A percentile compares a stretch with the other conserved stretches of the same genome.
phyloP scores from a whole-genome alignment of 2,888 invertebrate species.

The Hartigia nigra region DNA sequence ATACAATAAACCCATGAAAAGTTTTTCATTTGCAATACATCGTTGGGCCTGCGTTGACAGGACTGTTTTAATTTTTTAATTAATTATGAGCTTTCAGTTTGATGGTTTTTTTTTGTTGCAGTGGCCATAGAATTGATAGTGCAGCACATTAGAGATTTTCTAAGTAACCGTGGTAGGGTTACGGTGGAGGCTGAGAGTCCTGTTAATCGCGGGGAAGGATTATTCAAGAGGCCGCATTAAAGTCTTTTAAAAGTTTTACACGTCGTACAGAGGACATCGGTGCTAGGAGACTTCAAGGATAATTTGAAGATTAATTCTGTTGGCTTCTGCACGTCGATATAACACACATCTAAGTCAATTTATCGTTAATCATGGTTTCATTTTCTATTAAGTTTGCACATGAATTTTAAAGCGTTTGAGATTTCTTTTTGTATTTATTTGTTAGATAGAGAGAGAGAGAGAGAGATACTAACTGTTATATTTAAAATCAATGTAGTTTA shows the following conservation, averaged over 20 bases:
- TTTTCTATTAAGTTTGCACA: conserved; percentile 14
- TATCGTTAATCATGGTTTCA: conserved; percentile 1
- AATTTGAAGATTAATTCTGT: neutral
- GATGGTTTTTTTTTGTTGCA: conserved; percentile 69
- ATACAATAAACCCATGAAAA: conserved; percentile 6
- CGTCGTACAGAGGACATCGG: neutral
- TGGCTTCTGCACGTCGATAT: neutral
- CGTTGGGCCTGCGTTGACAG: conserved; percentile 8
- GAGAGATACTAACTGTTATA: neutral
- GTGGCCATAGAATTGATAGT: conserved; percentile 98
- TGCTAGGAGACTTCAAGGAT: neutral
- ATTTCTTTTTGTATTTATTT: conserved; percentile 12
- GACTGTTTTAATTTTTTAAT: conserved; percentile 14
- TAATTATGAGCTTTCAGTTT: conserved; percentile 35
- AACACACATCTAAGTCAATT: conserved; percentile 19
- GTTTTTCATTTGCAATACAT: conserved; percentile 9
- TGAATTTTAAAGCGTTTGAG: conserved; percentile 18
- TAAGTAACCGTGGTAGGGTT: conserved; percentile 71
- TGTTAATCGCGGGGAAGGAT: conserved; percentile 48
- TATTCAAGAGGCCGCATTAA: conserved; percentile 61
- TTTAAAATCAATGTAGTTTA: neutral
- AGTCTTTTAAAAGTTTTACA: conserved; percentile 5
- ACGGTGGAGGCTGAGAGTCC: conserved; percentile 54
- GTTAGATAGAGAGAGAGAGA: neutral
- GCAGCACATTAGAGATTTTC: conserved; percentile 93